phyloP scores from a whole-genome alignment of 2,888 invertebrate genomes.

The Lasioglossum lativentre region DNA sequence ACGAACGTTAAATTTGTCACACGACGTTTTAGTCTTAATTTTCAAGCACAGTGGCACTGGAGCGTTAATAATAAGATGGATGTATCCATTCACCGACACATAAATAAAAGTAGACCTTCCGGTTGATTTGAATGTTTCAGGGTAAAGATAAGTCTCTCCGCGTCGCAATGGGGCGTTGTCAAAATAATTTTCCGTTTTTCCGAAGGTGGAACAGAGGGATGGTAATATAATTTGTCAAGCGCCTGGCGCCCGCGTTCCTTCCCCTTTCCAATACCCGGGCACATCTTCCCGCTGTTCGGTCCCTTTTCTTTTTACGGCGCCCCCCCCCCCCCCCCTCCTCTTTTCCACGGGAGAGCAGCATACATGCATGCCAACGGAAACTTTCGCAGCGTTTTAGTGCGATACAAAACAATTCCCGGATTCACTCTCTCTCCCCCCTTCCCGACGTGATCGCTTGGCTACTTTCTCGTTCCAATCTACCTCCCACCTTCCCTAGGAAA shows the following conservation, averaged over 20 bases:
- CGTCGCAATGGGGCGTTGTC: not conserved
- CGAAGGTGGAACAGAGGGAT: constrained; percentile 10
- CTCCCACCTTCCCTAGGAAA: constrained; percentile 43
- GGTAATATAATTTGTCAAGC: constrained; percentile 54
- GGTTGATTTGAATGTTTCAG: not conserved
- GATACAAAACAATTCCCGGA: constrained; percentile 62
- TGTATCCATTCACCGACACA: not conserved
- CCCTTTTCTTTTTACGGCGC: constrained; percentile 36
- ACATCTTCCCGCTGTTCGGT: constrained; percentile 20
- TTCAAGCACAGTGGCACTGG: too few relatives aligned
- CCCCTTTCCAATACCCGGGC: constrained; percentile 41
- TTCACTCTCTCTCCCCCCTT: constrained; percentile 26
- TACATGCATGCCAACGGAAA: constrained; percentile 60
- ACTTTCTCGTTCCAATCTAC: constrained; percentile 61
- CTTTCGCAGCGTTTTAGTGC: constrained; percentile 60
- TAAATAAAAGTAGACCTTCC: not conserved
- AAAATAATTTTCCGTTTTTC: constrained; percentile 21
- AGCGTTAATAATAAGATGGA: not conserved
- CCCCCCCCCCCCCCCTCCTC: constrained; percentile 3
- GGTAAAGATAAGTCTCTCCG: not conserved
- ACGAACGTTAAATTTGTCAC: too few relatives aligned
- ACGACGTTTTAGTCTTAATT: too few relatives aligned
- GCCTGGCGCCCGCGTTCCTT: constrained; percentile 38
- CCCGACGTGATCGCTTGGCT: constrained; percentile 40
- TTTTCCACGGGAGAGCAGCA: not conserved